A percentile compares a stretch with the other conserved stretches of the same genome.
phyloP scores from a whole-genome alignment of 2,888 invertebrate genomes.

The Orchesella flavescens region DNA sequence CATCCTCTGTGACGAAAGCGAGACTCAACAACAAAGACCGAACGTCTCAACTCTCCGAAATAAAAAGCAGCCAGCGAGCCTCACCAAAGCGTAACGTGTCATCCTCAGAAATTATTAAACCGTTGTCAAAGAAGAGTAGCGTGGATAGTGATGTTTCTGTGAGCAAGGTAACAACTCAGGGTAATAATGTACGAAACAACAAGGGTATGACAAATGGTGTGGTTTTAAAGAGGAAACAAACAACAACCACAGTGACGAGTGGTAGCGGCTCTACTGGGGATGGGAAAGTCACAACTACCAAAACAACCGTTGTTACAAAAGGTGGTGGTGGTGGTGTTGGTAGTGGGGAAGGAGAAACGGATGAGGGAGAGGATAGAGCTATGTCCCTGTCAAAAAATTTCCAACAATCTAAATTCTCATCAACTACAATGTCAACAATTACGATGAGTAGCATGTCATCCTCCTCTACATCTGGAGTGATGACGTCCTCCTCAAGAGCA shows the following conservation, averaged over 20 bases:
- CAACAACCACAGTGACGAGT: conserved; percentile 48
- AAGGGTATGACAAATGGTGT: conserved; percentile 57
- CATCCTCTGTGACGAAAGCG: conserved; percentile 27
- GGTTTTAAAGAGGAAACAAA: conserved; percentile 51
- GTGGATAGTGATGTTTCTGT: conserved; percentile 56
- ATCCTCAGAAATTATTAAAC: conserved; percentile 42
- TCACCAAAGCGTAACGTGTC: conserved; percentile 35
- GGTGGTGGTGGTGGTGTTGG: conserved; percentile 16
- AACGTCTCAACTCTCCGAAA: conserved; percentile 40
- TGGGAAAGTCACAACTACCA: conserved; percentile 40
- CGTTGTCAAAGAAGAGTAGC: conserved; percentile 52
- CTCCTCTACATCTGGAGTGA: background rate
- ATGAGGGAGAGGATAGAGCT: background rate
- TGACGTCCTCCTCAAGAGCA: conserved; percentile 44
- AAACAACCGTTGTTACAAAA: conserved; percentile 26
- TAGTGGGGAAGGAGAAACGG: background rate
- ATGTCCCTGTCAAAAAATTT: conserved; percentile 44
- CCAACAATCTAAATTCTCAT: conserved; percentile 24
- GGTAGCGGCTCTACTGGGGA: conserved; percentile 50
- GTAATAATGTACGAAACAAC: conserved; percentile 33
- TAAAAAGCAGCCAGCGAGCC: conserved; percentile 30
- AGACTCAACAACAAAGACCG: conserved; percentile 55
- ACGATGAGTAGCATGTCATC: conserved; percentile 40
- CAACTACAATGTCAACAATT: conserved; percentile 30
- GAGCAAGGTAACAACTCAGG: conserved; percentile 8